Evolutionary conservation across 1,140 invertebrate genomes (phyloP).

Genomic region (Drosophila sechellia): DNA sequence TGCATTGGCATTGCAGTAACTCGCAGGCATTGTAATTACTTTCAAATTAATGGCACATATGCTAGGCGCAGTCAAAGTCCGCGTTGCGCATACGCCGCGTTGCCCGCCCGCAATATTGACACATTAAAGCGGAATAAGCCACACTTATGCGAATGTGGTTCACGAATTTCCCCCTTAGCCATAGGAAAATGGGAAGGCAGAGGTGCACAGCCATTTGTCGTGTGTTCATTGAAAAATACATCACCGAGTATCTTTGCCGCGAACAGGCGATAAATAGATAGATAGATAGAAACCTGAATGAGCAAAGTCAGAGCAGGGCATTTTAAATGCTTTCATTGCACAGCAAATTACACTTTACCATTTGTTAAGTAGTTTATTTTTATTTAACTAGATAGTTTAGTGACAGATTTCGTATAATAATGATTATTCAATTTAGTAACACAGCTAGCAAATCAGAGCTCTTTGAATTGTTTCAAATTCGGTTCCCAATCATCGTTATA

Average conservation of each 20-base stretch:
- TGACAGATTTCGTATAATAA: too few relatives aligned
- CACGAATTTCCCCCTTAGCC: constrained; percentile 48
- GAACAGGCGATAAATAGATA: constrained; percentile 24
- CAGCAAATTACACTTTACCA: too few relatives aligned
- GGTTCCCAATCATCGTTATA: neutral
- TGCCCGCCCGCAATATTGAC: constrained; percentile 5
- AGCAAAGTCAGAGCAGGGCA: constrained; percentile 20
- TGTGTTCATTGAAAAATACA: constrained; percentile 50
- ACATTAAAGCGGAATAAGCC: constrained; percentile 49
- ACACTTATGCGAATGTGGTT: constrained; percentile 60
- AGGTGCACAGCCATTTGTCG: constrained; percentile 4
- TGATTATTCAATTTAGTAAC: neutral
- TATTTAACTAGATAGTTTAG: too few relatives aligned
- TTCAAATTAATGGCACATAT: constrained; percentile 69
- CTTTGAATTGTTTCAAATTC: neutral
- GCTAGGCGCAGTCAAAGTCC: constrained; percentile 28
- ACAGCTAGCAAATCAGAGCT: neutral
- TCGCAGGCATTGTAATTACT: constrained; percentile 74
- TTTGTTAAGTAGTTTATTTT: too few relatives aligned
- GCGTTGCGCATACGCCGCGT: constrained; percentile 61
- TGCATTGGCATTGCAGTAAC: constrained; percentile 57
- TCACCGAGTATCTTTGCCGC: constrained; percentile 52
- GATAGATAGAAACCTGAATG: constrained; percentile 32
- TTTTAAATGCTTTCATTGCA: too few relatives aligned
- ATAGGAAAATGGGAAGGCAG: neutral